Base-by-base conservation (phyloP, 2,797 vertebrate genomes). In the Fundulus diaphanus region DNA sequence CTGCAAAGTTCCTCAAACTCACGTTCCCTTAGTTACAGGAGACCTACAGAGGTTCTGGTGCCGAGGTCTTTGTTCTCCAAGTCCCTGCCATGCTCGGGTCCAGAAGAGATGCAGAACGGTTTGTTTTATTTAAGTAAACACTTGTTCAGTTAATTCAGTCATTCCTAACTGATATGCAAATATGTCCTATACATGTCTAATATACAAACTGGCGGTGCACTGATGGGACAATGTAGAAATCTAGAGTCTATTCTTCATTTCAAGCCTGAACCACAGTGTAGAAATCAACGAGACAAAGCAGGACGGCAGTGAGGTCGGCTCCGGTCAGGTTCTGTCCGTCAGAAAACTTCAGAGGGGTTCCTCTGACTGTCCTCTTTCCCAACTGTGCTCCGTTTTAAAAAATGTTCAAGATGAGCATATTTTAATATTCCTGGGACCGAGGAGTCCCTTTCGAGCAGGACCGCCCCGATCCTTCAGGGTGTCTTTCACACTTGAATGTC, bases 81-180 rank as follows among this genome's bases (percentile, higher is more conserved):
- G 74, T 84, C 70, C 86, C 90, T 76, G 73, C 61, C 92, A 94
- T 92, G 93, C 90, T 92, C 27, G 82, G 91, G 88, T 75, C 82
- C 82, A 71, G 82, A 81, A 82, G 85, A 89, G 85, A 90, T 80
- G 77, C 79, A 87, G 81, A 80, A 87, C 72, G 82, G 85, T 54
- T 81, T 37, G 46, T 81, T 63, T 59, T 85, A 81, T 90, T 82
- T 83, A 90, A 86, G 90, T 84, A 83, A 89, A 93, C 88, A 92
- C 89, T 90, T 92, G 87, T 78, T 90, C 76, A 24, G 24, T 63
- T 63, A 63, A 7, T 79, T 88, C 86, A 86, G 79, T 90, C 88
- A 82, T 77, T 90, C 78, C 22, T 49, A 71, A 74, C 72, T 82
- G 82, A 82, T 82, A 86, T 81, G 49, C 73, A 82, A 42, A 78